These are phyloP conservation scores for Shinisaurus crocodilurus DNA, from an alignment of 2,113 vertebrate genomes.

Conservation along the genomic window DNA sequence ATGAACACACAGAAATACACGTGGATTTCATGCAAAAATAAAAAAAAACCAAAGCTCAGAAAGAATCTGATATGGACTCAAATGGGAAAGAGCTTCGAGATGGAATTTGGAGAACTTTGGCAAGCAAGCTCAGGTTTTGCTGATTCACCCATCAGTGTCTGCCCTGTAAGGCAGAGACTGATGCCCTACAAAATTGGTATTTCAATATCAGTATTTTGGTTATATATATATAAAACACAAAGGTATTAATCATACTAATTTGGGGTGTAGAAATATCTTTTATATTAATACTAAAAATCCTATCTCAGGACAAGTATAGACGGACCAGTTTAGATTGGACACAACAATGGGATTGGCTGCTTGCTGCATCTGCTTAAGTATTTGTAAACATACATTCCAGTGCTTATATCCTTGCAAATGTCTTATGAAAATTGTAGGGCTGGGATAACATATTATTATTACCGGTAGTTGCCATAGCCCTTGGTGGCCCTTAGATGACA, in stretches of 20 bases:
- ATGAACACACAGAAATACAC: too few relatives aligned
- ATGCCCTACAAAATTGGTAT: not conserved
- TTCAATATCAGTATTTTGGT: not conserved
- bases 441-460: slow-evolving; percentile 16
- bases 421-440: slow-evolving; percentile 12
- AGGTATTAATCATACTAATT: too few relatives aligned
- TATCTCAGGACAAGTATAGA: not conserved
- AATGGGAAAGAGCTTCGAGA: too few relatives aligned
- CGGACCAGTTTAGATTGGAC: not conserved
- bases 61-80: too few relatives aligned
- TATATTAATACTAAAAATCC: not conserved
- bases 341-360: not conserved
- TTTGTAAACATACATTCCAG: slow-evolving; percentile 3
- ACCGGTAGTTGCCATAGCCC: not conserved
- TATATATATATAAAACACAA: not conserved
- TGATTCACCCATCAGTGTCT: too few relatives aligned
- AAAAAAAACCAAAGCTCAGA: too few relatives aligned
- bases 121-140: too few relatives aligned
- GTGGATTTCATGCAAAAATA: too few relatives aligned
- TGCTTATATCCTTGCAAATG: slow-evolving; percentile 6
- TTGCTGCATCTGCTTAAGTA: not conserved
- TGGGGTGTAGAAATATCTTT: not conserved
- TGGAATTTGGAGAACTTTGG: too few relatives aligned
- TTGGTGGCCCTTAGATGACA: not conserved
- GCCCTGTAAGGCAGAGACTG: not conserved